A percentile compares a stretch with the other conserved stretches of the same genome.
Evolutionary conservation across 2,113 vertebrate species (phyloP).

Genomic region (Dicaeum eximium): DNA sequence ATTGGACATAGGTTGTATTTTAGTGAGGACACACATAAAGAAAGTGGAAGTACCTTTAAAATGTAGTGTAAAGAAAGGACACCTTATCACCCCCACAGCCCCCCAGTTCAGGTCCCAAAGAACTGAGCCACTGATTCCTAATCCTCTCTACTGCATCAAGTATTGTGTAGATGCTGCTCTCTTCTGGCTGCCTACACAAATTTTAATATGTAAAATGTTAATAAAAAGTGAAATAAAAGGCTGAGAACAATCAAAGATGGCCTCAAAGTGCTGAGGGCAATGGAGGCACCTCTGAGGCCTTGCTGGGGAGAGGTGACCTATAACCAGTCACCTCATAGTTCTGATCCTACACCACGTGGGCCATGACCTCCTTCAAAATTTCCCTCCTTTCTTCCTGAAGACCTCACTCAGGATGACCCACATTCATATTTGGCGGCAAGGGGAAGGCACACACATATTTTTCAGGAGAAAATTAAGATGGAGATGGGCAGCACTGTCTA

Average conservation of each 20-base stretch:
- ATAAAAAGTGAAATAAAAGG: conserved; percentile 42
- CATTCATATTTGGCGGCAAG: not conserved
- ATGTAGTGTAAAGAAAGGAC: not conserved
- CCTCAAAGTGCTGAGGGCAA: not conserved
- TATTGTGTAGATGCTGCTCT: conserved; percentile 72
- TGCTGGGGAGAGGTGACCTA: not conserved
- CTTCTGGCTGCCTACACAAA: conserved; percentile 70
- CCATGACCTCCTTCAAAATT: not conserved
- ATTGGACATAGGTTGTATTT: not conserved
- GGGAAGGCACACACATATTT: not conserved
- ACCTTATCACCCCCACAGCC: not conserved
- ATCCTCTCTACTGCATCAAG: conserved; percentile 29
- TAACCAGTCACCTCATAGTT: not conserved
- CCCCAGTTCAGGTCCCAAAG: not conserved
- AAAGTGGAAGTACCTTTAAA: not conserved
- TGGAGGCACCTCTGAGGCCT: not conserved
- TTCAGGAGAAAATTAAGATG: not conserved
- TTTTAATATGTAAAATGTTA: conserved; percentile 66
- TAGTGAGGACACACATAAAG: not conserved
- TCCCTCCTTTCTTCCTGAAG: not conserved
- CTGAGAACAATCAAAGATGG: conserved; percentile 8
- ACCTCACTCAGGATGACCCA: not conserved
- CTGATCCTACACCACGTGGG: not conserved
- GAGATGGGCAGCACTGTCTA: not conserved
- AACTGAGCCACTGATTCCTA: conserved; percentile 24